Percentiles rank a stretch among this genome's conserved stretches.
These are phyloP conservation scores for Drosophila nebulosa DNA, from an alignment of 1,140 invertebrate genomes.

Conservation along the genomic window DNA sequence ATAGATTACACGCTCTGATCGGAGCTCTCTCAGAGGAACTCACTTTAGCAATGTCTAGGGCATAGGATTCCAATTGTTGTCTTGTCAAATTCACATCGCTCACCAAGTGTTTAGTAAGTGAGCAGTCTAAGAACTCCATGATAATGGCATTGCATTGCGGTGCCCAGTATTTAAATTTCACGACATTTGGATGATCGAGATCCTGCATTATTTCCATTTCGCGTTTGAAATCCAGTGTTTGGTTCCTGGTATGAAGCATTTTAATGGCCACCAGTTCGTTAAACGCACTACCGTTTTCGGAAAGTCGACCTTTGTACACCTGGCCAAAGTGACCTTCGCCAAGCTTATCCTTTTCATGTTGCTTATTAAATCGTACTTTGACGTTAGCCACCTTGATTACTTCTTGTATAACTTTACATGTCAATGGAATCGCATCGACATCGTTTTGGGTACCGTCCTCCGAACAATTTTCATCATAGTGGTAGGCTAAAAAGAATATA, in stretches of 20 bases:
- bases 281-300: constrained; percentile 39
- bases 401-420: too few relatives aligned
- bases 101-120: constrained; percentile 89
- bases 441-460: too few relatives aligned
- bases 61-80: constrained; percentile 84
- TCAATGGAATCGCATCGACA: too few relatives aligned
- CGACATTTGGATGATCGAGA: constrained; percentile 92
- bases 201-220: constrained; percentile 91
- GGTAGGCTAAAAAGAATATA: too few relatives aligned
- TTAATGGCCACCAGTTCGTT: constrained; percentile 86
- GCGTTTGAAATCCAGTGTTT: constrained; percentile 84
- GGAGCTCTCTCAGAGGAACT: constrained; percentile 13
- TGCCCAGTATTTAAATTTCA: constrained; percentile 91
- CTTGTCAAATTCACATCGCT: constrained; percentile 85
- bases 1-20: background rate
- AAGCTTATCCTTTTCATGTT: constrained; percentile 43
- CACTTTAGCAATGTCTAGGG: constrained; percentile 87
- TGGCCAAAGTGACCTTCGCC: constrained; percentile 70
- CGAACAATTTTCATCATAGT: too few relatives aligned
- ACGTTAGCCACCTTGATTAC: background rate
- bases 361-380: background rate
- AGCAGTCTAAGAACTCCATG: constrained; percentile 94
- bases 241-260: constrained; percentile 83
- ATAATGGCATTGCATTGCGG: constrained; percentile 90
- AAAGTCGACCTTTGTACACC: constrained; percentile 57